phyloP scores from a whole-genome alignment of 2,113 vertebrate species.

The Perognathus longimembris region DNA sequence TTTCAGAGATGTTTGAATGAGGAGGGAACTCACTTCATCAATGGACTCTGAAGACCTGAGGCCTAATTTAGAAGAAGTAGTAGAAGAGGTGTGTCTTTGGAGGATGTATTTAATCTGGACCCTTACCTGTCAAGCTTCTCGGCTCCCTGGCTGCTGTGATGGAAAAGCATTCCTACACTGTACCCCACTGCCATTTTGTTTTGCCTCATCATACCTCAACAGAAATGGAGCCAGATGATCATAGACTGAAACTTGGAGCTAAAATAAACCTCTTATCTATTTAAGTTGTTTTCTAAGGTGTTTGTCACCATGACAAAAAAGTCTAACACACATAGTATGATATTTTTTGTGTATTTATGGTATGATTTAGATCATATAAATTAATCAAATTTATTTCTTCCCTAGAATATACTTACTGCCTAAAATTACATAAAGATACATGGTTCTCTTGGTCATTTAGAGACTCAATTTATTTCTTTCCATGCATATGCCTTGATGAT shows the following conservation, averaged over 20 bases:
- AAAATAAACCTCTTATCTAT: not conserved
- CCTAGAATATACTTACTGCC: not conserved
- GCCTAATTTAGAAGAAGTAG: not conserved
- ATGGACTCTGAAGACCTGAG: not conserved
- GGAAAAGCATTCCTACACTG: not conserved
- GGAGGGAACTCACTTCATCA: not conserved
- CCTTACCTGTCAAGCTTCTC: not conserved
- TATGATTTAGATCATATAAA: conserved; percentile 6
- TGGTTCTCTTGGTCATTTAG: not conserved
- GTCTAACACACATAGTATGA: not conserved
- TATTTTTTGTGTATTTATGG: not conserved
- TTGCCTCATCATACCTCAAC: not conserved
- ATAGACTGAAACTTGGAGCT: not conserved
- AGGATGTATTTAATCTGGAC: not conserved
- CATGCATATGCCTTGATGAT: not conserved
- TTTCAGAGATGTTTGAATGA: not conserved
- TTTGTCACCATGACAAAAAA: not conserved
- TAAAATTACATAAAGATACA: conserved; percentile 6
- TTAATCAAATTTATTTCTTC: not conserved
- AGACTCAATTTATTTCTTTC: not conserved
- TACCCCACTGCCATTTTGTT: not conserved
- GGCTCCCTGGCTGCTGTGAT: not conserved
- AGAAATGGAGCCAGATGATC: not conserved
- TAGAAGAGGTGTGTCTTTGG: not conserved
- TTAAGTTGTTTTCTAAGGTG: not conserved